Conservation (phyloP, 2,888 invertebrate genomes). For the Cataglyphis cursor region DNA sequence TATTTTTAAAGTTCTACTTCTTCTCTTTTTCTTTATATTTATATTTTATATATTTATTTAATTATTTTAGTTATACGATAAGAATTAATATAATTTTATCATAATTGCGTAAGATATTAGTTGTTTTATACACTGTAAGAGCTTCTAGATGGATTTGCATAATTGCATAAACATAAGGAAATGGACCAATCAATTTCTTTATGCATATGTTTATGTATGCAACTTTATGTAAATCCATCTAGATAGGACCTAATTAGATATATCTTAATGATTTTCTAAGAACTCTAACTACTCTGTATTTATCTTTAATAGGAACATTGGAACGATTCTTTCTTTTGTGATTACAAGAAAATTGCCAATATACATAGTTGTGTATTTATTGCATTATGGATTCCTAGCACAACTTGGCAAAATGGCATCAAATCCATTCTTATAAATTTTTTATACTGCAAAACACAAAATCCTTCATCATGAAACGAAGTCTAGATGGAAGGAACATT, state of each 20-base stretch:
- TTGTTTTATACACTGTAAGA: background rate
- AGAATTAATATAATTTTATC: background rate
- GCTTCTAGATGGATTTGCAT: too few species aligned
- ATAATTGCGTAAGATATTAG: background rate
- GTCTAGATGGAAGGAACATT: slow-evolving; percentile 72
- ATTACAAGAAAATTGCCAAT: background rate
- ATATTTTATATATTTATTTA: background rate
- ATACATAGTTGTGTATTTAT: background rate
- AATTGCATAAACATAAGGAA: too few species aligned
- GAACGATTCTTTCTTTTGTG: background rate
- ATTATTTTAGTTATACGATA: background rate
- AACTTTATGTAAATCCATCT: too few species aligned
- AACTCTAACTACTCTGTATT: background rate
- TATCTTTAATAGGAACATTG: slow-evolving; percentile 1
- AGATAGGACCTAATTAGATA: background rate
- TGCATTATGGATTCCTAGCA: slow-evolving; percentile 70
- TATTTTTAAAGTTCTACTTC: background rate
- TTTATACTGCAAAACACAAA: slow-evolving; percentile 13
- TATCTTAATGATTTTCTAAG: background rate
- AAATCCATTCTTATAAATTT: slow-evolving; percentile 33
- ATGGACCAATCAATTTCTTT: too few species aligned
- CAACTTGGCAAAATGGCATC: slow-evolving; percentile 37
- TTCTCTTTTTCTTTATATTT: too few species aligned
- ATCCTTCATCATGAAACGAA: slow-evolving; percentile 77
- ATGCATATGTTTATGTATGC: too few species aligned